phyloP scores from a whole-genome alignment of 2,797 vertebrate species.

The Huso huso region DNA sequence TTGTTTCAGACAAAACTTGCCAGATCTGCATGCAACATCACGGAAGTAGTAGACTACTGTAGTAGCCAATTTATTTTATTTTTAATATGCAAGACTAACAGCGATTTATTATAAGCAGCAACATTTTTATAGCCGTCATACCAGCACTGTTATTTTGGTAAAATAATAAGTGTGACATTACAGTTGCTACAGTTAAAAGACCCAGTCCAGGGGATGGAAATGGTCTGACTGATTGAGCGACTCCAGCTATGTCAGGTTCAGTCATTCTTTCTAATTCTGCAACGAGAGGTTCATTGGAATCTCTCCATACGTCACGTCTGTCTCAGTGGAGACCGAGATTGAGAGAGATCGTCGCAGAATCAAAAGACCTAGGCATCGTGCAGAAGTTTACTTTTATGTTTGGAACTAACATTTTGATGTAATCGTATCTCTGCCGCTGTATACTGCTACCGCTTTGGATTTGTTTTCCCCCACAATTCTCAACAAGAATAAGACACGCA shows the following conservation, averaged over 20 bases:
- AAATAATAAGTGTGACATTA: no score
- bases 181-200: constrained; percentile 24
- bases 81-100: no score
- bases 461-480: constrained; percentile 46
- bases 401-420: constrained; percentile 36
- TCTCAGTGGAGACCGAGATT: constrained; percentile 47
- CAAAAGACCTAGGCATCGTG: constrained; percentile 20
- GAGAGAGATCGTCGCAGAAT: constrained; percentile 18
- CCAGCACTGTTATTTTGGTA: no score
- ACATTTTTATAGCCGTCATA: no score
- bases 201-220: constrained; percentile 40
- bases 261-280: constrained; percentile 29
- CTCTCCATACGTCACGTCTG: constrained; percentile 59
- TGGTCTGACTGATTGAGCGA: constrained; percentile 37
- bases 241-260: constrained; percentile 33
- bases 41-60: no score
- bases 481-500: constrained; percentile 40
- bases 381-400: constrained; percentile 27
- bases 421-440: constrained; percentile 1
- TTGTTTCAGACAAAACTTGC: no score
- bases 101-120: no score
- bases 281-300: constrained; percentile 52
- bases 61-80: no score
- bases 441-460: constrained; percentile 39
- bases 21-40: no score